Evolutionary conservation across 2,888 invertebrate genomes (phyloP), one percentile per base, ranked within the genome.

Genomic region (Diarsia mendica): DNA sequence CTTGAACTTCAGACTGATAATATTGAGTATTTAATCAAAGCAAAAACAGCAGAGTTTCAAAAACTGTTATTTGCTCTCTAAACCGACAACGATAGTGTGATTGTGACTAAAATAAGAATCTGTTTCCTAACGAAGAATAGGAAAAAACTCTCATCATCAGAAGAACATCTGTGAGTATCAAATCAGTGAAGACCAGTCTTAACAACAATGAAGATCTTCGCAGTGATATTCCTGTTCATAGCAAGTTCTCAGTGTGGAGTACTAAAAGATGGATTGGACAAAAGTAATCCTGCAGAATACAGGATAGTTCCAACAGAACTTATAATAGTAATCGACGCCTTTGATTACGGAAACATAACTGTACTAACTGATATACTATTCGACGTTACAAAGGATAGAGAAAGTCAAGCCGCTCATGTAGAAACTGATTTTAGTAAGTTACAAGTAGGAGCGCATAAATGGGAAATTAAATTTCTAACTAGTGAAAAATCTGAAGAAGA

Each of bases 1-100:
- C 51, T 64, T 80, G 74, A 79, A 58, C 75, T 39, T n/a, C 3
- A 51, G 20, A 58, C 15, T 39, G 80, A 80, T 79, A 80, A 64
- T 48, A 64, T 64, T 39, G 20, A 46, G 33, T 20, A 1, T 3
- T 18, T 39, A 9, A 48, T 51, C 33, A 51, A 1, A 58, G 23
- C 3, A 6, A 49, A 6, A 23, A 33, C 48, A 23, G 4, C 13
- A 2, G 1, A 15, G 4, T 28, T 48, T 63, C 1, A 28, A 18
- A 48, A 53, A 46, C 28, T 28, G 15, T 3, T 2, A 15, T 55
- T 28, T 8, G 6, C 15, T 58, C 58, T n/a, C 15, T 51, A 58
- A 20, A 46, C 9, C 46, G 20, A 48, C 20, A 23, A 39, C 13
- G 23, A 53, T 15, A 67, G 33, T 33, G 44, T 33, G 63, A 28